Evolutionary conservation across 2,888 invertebrate species (phyloP), one percentile per base, ranked within the genome.

Genomic region (Oscheius sp.): DNA sequence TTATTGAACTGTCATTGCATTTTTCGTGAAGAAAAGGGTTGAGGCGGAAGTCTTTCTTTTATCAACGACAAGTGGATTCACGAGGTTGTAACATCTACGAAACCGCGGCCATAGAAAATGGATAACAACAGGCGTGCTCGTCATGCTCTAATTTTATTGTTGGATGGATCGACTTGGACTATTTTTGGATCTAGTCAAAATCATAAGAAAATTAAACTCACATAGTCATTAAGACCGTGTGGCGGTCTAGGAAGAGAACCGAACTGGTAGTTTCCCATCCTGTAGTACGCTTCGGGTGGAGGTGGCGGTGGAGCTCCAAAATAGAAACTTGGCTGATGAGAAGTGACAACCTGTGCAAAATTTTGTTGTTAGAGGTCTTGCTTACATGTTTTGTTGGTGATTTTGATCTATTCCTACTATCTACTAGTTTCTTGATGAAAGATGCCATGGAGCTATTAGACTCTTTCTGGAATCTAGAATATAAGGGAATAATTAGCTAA

Each of bases 401-500:
- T 45, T 75, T 75, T 1, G 75, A 75, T 0, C 75, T 59, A 51
- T 69, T 61, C 14, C 67, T 44, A 12, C 33, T 59, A 12, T 75
- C 72, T 1, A 75, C 74, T 12, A 75, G 26, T 36, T 70, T 75
- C 59, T 72, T 75, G 24, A 75, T 50, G 47, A 75, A 75, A 44
- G 73, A 73, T 4, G 75, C 57, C 75, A 75, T 75, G n/a, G n/a
- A n/a, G 22, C 38, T 33, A 32, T 17, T 5, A 54, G 24, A 54
- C 12, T 41, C 4, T 41, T 6, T 41, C 17, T 3, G 4, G 41
- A 41, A n/a, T n/a, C n/a, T n/a, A n/a, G n/a, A n/a, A n/a, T n/a
- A n/a, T n/a, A n/a, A n/a, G n/a, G n/a, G n/a, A n/a, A n/a, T n/a
- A n/a, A n/a, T n/a, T n/a, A n/a, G n/a, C n/a, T n/a, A n/a, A n/a